Evolutionary conservation across 2,888 invertebrate genomes (phyloP), one percentile per base, ranked within the genome.

Genomic region (Ormyrus labotus): DNA sequence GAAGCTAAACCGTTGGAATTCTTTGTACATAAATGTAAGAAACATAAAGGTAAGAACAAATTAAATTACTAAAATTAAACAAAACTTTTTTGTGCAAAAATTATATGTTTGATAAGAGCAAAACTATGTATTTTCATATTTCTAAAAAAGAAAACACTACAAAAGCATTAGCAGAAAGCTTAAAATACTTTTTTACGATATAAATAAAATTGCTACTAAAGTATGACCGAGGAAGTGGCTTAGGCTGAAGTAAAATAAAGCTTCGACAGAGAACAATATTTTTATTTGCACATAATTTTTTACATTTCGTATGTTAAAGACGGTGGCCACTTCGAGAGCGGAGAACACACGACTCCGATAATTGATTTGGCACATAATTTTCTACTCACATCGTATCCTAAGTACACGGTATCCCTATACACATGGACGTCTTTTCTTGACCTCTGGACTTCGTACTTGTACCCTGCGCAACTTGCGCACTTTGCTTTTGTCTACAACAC

Each of bases 241-340:
- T 34, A 34, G 34, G 34, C 3, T 4, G 34, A 34, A 34, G 34
- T 34, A 34, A 34, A 34, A 34, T 34, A 34, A 34, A 34, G 34
- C 34, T 19, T 81, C 50, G 63, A 81, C 75, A 78, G 63, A 78
- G 70, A 78, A 81, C 71, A 73, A 76, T 69, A 77, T 75, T 64
- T 81, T 81, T 81, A 81, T 81, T 81, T 71, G 61, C 75, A 78
- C 57, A 78, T 67, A 71, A 71, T 61, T 75, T 81, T 63, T 75
- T 71, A 78, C 73, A 67, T 70, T 74, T 70, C 55, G 50, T 73
- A 78, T 57, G 57, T 67, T 72, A 10, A 74, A 57, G 71, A 70
- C 51, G 65, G 60, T 34, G 34, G 63, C 60, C 69, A 45, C 13
- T 34, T 63, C 57, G 57, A 69, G 34, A 48, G 7, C 58, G 55